These are phyloP conservation scores for Melanostoma scalare DNA, from an alignment of 2,888 invertebrate genomes.

Conservation along the genomic window DNA sequence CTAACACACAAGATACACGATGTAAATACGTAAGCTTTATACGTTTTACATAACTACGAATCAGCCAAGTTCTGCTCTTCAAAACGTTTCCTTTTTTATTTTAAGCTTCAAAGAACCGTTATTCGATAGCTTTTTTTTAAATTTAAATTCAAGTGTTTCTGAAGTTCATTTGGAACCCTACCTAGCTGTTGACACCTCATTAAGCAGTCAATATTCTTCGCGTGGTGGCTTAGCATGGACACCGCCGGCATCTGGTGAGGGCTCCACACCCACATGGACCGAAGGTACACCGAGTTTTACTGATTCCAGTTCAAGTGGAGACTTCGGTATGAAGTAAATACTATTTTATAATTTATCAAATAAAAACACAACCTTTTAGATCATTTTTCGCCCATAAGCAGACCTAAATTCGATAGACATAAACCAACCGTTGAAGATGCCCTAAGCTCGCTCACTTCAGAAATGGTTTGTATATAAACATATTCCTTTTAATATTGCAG, in stretches of 20 bases:
- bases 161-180: constrained; percentile 88
- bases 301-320: constrained; percentile 96
- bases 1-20: too few relatives aligned
- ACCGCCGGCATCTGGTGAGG: constrained; percentile 92
- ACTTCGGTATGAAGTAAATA: constrained; percentile 84
- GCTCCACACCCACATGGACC: constrained; percentile 98
- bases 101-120: neutral
- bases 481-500: neutral
- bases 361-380: constrained; percentile 76
- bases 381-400: constrained; percentile 83
- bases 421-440: constrained; percentile 87
- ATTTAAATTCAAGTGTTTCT: constrained; percentile 84
- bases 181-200: constrained; percentile 81
- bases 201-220: constrained; percentile 84
- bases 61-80: too few relatives aligned
- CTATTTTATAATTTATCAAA: constrained; percentile 38
- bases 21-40: too few relatives aligned
- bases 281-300: constrained; percentile 99
- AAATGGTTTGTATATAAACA: constrained; percentile 86
- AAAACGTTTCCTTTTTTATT: neutral
- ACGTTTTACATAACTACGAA: too few relatives aligned
- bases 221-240: constrained; percentile 86
- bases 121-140: constrained; percentile 1
- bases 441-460: constrained; percentile 91
- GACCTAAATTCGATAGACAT: constrained; percentile 82